Evolutionary conservation across 1,140 invertebrate species (phyloP), one percentile per base, ranked within the genome.

Genomic region (Steinernema feltiae): DNA sequence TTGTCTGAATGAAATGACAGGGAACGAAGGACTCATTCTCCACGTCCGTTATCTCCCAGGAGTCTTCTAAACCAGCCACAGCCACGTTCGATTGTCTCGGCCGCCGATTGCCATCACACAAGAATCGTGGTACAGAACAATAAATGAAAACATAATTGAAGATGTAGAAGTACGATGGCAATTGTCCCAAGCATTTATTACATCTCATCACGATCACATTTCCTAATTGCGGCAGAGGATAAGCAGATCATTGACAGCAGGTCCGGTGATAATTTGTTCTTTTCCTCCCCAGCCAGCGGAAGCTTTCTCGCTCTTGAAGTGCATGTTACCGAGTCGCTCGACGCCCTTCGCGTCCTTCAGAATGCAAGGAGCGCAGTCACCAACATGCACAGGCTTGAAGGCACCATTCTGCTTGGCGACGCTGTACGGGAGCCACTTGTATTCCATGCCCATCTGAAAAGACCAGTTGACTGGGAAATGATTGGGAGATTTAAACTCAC

Each of bases 361-460:
- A 21, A 74, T 48, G 41, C 76, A 77, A 1, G 76, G 76, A 71
- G 72, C 35, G 12, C 41, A 17, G 46, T 77, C 70, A 30, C 24
- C 74, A 30, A 79, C 77, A 35, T 79, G 78, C 24, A 79, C 76
- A 30, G 78, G 48, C 63, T 71, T 29, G 35, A 41, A 73, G 48
- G 24, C 30, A 73, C 24, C 73, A n/a, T n/a, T n/a, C n/a, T n/a
- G n/a, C n/a, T n/a, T n/a, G 35, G 46, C 70, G 30, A 41, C 27
- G n/a, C 21, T 75, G 32, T 15, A 76, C 35, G 48, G 31, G 1
- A 30, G 31, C 32, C 21, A 74, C 27, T 21, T 21, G 7, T 63
- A 63, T 7, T 63, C 53, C 7, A 63, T 15, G 24, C 53, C 53
- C 2, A 41, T 41, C 35, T 41, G 35, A 7, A 41, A 41, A n/a